A percentile compares a stretch with the other conserved stretches of the same genome.
Evolutionary conservation across 2,888 invertebrate genomes (phyloP).

Genomic region (Nephrotoma guestfalica): DNA sequence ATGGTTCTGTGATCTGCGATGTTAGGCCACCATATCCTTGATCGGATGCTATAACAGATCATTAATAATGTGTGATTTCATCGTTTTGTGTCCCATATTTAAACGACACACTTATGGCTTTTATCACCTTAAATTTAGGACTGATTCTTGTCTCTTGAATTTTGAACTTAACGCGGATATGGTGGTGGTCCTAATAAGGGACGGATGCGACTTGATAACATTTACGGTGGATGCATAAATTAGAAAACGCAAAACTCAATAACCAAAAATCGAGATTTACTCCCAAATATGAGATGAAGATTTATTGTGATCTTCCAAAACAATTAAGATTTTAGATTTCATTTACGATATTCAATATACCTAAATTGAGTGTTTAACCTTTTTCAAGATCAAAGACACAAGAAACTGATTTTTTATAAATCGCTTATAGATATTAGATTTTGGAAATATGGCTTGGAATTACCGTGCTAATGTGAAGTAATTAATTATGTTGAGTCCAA

Average conservation of each 20-base stretch:
- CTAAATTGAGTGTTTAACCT: neutral
- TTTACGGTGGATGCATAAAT: neutral
- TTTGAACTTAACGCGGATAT: neutral
- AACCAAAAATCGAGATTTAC: neutral
- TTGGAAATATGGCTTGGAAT: neutral
- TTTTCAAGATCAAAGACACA: neutral
- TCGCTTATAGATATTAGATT: neutral
- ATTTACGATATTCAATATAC: neutral
- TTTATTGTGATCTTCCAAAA: neutral
- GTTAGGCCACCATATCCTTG: neutral
- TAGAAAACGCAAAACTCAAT: neutral
- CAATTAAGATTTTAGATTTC: neutral
- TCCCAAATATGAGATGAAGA: neutral
- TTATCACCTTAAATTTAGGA: neutral
- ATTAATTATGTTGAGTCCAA: neutral
- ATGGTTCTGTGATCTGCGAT: neutral
- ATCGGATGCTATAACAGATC: neutral
- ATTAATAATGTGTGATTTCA: neutral
- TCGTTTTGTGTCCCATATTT: neutral
- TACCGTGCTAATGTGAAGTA: neutral
- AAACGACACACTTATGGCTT: neutral
- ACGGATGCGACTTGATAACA: neutral
- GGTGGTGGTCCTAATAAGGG: neutral
- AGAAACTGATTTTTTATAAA: neutral
- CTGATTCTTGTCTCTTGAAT: neutral